A percentile compares a stretch with the other conserved stretches of the same genome.
phyloP scores from a whole-genome alignment of 2,888 invertebrate genomes.

The Hartigia nigra region DNA sequence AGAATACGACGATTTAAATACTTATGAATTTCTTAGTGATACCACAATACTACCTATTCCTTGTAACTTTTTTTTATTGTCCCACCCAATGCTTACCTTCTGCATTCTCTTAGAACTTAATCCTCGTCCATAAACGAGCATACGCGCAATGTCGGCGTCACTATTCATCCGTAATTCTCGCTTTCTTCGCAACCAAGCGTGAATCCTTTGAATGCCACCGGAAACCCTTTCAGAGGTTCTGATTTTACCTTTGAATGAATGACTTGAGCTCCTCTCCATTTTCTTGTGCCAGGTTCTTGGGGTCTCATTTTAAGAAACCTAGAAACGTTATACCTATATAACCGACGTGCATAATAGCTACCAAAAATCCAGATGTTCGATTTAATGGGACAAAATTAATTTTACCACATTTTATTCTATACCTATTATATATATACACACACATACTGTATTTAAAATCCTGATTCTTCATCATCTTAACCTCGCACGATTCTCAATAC shows the following conservation, averaged over 20 bases:
- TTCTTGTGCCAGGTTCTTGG: background rate
- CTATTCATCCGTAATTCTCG: conserved; percentile 55
- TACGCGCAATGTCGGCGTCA: conserved; percentile 10
- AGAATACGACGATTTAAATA: background rate
- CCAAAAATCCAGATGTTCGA: background rate
- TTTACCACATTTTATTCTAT: background rate
- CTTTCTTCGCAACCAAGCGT: conserved; percentile 41
- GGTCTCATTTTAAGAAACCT: background rate
- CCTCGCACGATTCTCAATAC: background rate
- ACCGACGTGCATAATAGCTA: background rate
- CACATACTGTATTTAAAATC: background rate
- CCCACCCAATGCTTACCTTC: background rate
- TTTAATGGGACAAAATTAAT: background rate
- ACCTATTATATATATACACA: background rate
- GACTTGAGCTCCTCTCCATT: conserved; percentile 15
- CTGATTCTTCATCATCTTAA: background rate
- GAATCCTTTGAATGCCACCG: conserved; percentile 48
- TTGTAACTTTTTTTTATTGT: background rate
- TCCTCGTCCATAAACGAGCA: conserved; percentile 52
- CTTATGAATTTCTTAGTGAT: background rate
- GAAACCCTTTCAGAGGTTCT: conserved; percentile 59
- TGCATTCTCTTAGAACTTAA: conserved; percentile 34
- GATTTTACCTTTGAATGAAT: conserved; percentile 42
- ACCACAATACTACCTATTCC: background rate
- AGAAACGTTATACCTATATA: background rate